Base-by-base conservation (phyloP, 2,797 vertebrate genomes). In the Tachyglossus aculeatus region DNA sequence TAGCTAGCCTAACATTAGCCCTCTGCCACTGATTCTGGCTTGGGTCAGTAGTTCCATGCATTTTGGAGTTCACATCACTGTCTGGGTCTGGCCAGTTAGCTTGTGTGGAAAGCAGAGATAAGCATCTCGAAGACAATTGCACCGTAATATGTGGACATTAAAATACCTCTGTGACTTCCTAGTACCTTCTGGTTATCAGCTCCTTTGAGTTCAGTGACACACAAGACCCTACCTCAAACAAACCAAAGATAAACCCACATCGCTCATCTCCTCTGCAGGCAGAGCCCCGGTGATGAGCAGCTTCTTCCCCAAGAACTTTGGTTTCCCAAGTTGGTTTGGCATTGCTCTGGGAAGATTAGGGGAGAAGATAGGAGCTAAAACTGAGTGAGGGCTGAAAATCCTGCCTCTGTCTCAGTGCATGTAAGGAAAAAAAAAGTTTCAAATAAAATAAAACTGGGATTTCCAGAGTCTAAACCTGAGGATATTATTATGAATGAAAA, bases 231-330 rank as follows among this genome's bases (percentile, higher is more conserved):
- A 25, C 9, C 16, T 45, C 3, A 2, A n/a, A n/a, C 47, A 21
- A 63, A 14, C 19, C 3, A 38, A 33, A 31, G 21, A 40, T 18
- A 56, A 47, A 34, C 3, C 22, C 29, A 15, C 25, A 34, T 21
- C 41, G 14, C 2, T 21, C n/a, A 3, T 13, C 9, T 37, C 18
- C 22, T 45, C 27, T 39, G 8, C 10, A 31, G 44, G 15, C 21
- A 10, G 2, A 3, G 1, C 16, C 31, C 7, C 14, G 4, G n/a
- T 4, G 2, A 9, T 24, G 4, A 16, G 37, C 2, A 18, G 5
- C 34, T n/a, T n/a, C n/a, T n/a, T n/a, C n/a, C n/a, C n/a, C n/a
- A n/a, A n/a, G n/a, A n/a, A n/a, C n/a, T n/a, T n/a, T n/a, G n/a
- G n/a, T n/a, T n/a, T n/a, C n/a, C n/a, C n/a, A n/a, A n/a, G n/a